Evolutionary conservation across 2,888 invertebrate species (phyloP), one percentile per base, ranked within the genome.

Genomic region (Amphipoea oculea): DNA sequence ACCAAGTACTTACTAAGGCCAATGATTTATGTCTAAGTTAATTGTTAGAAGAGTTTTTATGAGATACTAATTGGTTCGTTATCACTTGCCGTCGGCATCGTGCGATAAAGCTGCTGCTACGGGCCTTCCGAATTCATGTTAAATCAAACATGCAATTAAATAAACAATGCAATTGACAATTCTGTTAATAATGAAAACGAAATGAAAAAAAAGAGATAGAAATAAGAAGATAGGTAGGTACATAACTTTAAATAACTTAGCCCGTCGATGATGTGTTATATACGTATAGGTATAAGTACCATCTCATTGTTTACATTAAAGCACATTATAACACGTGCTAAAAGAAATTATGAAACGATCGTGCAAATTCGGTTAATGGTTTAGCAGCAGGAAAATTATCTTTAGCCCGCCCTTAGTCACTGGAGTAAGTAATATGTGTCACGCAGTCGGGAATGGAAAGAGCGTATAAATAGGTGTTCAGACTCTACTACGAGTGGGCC

Each of bases 381-480:
- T 85, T 84, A 84, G 84, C 85, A 88, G 85, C 87, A 92, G 90
- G 90, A 92, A 91, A 91, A 93, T 92, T 93, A 93, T 94, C 91
- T 94, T 94, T 93, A 93, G 92, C 90, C 86, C 89, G 90, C 90
- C 93, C 94, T 95, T 94, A 94, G 93, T 95, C 94, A 94, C 93
- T 93, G 93, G 92, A 92, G 91, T 93, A 93, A 92, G 92, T 93
- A 91, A 94, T 94, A 93, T 95, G 94, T 95, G 95, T 95, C 95
- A 95, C 94, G 92, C 91, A 91, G 93, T 91, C 93, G 90, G 92
- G 93, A 94, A 94, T 94, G 95, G 94, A 95, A 95, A 95, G 94
- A 94, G 94, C 91, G 91, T 95, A 95, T 95, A 95, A 96, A 96
- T 95, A 95, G 89, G 94, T 93, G 90, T 89, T 90, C 91, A 92